Base-by-base conservation (phyloP, 2,888 invertebrate genomes). In the Drosophila subsilvestris region DNA sequence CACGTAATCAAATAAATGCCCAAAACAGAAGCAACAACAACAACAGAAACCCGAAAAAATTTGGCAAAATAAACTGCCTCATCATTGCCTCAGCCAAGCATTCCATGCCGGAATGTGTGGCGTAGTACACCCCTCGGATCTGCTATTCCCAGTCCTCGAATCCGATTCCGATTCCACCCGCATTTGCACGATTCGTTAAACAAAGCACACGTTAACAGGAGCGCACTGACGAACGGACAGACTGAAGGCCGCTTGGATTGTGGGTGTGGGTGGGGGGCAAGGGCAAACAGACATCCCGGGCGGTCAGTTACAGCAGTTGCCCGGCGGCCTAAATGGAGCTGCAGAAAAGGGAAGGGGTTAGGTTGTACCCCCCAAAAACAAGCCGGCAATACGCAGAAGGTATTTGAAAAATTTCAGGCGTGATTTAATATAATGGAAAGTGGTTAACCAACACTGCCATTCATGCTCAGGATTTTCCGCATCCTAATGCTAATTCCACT, bases 121-220 rank as follows among this genome's bases (percentile, higher is more conserved):
- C n/a, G n/a, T n/a, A n/a, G 20, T n/a, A 20, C 4, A 10, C 14
- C 27, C 7, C 50, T 17, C 6, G 5, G 8, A 18, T 53, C 66
- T 43, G 56, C 62, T 51, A 43, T 44, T 68, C 44, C 66, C 51
- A 50, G 10, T 57, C 42, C 54, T 7, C 32, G 8, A 29, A 20
- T 45, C 45, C 50, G 53, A 63, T 44, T 72, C 63, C 42, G 63
- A 68, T 79, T 80, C 80, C 89, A 86, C 92, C 91, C 91, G 91
- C 91, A 91, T 92, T 91, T 91, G 88, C 81, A 91, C 90, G 91
- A 91, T 92, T 92, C 91, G 92, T 92, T 92, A 91, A 92, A 91
- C 91, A 92, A 91, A 90, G 91, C 91, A 91, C 90, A 91, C 90
- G 91, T 91, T 90, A 86, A 83, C 63, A 53, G 59, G 62, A 51